These are phyloP conservation scores for Channa argus DNA, from an alignment of 2,113 vertebrate species.

Conservation along the genomic window DNA sequence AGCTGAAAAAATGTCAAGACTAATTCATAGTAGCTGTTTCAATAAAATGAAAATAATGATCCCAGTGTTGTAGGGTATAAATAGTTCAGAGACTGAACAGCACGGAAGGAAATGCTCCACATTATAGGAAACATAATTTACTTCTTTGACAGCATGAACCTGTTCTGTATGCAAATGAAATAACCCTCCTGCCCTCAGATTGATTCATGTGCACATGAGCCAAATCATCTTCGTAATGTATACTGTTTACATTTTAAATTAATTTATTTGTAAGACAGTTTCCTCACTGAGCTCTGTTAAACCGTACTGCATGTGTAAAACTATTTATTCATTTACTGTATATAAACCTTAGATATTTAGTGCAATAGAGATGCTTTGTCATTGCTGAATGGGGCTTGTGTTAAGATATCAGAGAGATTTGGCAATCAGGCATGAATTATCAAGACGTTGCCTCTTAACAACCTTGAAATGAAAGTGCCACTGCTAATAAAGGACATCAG, in stretches of 20 bases:
- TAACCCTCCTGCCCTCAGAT: constrained; percentile 3
- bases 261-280: constrained; percentile 12
- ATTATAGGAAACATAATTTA: constrained; percentile 27
- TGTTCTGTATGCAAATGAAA: constrained; percentile 35
- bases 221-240: neutral
- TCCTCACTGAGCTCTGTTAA: constrained; percentile 10
- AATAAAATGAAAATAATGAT: too few species aligned
- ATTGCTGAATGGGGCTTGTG: constrained; percentile 25
- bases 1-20: too few species aligned
- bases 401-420: constrained; percentile 21
- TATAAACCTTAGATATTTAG: neutral
- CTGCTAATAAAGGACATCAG: constrained; percentile 65
- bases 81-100: neutral
- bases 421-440: constrained; percentile 46
- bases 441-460: constrained; percentile 57
- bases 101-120: neutral
- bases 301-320: neutral
- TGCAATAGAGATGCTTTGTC: neutral
- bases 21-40: too few species aligned
- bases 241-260: neutral
- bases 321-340: neutral
- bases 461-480: constrained; percentile 74
- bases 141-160: neutral
- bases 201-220: constrained; percentile 28
- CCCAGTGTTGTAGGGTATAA: too few species aligned